phyloP scores from a whole-genome alignment of 2,888 invertebrate genomes.

The Agrenia bidenticulata region DNA sequence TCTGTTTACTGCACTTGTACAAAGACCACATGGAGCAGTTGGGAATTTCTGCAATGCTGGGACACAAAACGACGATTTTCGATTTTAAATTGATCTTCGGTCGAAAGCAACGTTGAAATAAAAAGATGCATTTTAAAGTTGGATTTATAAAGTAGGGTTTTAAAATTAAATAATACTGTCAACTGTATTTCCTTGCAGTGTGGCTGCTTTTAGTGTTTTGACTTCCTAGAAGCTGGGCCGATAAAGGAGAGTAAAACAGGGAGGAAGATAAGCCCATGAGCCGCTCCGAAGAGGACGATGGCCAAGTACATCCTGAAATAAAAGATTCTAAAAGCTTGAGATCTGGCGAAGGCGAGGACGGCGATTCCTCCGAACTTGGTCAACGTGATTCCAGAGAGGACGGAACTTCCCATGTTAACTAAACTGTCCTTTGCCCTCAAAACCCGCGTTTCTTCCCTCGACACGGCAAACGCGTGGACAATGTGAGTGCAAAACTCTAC shows the following conservation, averaged over 20 bases:
- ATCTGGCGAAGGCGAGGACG: conserved; percentile 94
- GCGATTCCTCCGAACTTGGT: conserved; percentile 98
- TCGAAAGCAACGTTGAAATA: too few relatives aligned
- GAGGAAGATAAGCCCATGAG: conserved; percentile 94
- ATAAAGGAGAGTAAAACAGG: conserved; percentile 76
- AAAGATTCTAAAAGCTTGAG: conserved; percentile 93
- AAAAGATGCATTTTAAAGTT: too few relatives aligned
- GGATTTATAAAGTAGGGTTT: too few relatives aligned
- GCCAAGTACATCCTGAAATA: conserved; percentile 98
- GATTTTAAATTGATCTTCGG: too few relatives aligned
- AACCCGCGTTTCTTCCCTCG: conserved; percentile 69
- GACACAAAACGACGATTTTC: too few relatives aligned
- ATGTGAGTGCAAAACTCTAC: conserved; percentile 98
- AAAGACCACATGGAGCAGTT: too few relatives aligned
- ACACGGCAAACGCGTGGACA: conserved; percentile 85
- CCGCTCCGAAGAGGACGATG: conserved; percentile 93
- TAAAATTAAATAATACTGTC: too few relatives aligned
- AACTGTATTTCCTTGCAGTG: too few relatives aligned
- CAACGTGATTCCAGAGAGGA: conserved; percentile 94
- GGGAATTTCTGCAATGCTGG: too few relatives aligned
- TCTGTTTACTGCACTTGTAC: too few relatives aligned
- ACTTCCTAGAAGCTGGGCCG: conserved; percentile 31
- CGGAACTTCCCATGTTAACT: conserved; percentile 89
- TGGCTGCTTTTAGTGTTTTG: too few relatives aligned
- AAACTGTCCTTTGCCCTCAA: conserved; percentile 80